Evolutionary conservation across 2,888 invertebrate genomes (phyloP).

Genomic region (Coecobrya sp.): DNA sequence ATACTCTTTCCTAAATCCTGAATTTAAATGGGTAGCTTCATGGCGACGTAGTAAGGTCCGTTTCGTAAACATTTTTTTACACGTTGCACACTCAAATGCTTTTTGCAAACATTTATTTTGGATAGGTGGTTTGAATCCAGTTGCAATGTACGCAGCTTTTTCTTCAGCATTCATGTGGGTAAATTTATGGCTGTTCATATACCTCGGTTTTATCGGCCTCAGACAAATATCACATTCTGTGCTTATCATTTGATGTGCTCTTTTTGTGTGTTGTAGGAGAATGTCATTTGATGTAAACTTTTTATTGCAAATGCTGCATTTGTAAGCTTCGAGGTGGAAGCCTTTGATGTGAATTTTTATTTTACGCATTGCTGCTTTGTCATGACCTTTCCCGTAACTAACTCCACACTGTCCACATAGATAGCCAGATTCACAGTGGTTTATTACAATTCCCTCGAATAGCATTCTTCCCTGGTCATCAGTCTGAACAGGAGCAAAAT

Average conservation of each 20-base stretch:
- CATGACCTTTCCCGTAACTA: constrained; percentile 6
- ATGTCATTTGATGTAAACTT: constrained; percentile 64
- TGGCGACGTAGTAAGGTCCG: not conserved
- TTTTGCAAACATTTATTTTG: not conserved
- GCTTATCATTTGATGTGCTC: not conserved
- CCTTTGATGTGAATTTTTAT: constrained; percentile 72
- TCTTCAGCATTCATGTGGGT: constrained; percentile 70
- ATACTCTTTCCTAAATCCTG: no score
- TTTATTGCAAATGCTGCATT: constrained; percentile 37
- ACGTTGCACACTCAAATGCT: constrained; percentile 15
- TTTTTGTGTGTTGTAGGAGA: constrained; percentile 26
- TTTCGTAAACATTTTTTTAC: constrained; percentile 44
- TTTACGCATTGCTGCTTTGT: constrained; percentile 27
- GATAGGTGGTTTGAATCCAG: constrained; percentile 53
- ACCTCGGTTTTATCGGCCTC: constrained; percentile 15
- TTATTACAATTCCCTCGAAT: constrained; percentile 60
- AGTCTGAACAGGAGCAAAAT: constrained; percentile 36
- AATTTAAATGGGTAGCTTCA: constrained; percentile 53
- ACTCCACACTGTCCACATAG: constrained; percentile 32
- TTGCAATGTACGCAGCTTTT: not conserved
- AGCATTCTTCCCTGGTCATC: not conserved
- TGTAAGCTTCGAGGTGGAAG: constrained; percentile 55
- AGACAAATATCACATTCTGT: constrained; percentile 44
- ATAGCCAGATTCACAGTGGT: not conserved
- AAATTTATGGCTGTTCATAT: constrained; percentile 40